Conservation (phyloP, 2,113 vertebrate species). For the Pimephales promelas region DNA sequence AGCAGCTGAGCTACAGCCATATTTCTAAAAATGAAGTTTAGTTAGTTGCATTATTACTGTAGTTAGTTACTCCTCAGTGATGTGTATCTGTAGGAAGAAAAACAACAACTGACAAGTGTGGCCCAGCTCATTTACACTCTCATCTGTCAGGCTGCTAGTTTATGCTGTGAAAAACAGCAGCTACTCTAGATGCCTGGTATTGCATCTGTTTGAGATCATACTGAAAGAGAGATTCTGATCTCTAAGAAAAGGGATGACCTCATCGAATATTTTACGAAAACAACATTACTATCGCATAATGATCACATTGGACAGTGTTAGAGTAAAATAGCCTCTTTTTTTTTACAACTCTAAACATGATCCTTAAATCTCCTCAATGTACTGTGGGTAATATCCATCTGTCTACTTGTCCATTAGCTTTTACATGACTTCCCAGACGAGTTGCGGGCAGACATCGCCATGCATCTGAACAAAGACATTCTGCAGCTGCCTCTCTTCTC, state of each 20-base stretch:
- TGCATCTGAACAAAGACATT: constrained; percentile 97
- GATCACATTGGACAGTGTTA: background rate
- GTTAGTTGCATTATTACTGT: background rate
- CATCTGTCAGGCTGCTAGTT: constrained; percentile 52
- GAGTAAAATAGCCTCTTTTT: background rate
- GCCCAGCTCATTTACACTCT: constrained; percentile 65
- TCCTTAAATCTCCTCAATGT: background rate
- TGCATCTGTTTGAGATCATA: constrained; percentile 2
- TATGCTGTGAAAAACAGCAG: constrained; percentile 62
- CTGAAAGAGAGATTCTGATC: background rate
- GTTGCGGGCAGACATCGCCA: constrained; percentile 90
- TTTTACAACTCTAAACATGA: background rate
- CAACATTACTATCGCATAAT: background rate
- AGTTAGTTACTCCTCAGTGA: constrained; percentile 30
- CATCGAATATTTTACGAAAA: background rate
- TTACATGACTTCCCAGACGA: constrained; percentile 95
- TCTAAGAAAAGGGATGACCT: background rate
- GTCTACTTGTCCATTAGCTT: constrained; percentile 73
- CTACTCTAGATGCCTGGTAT: constrained; percentile 35
- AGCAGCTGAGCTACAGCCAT: background rate
- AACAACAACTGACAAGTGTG: background rate
- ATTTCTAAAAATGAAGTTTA: background rate
- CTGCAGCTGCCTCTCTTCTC: constrained; percentile 91
- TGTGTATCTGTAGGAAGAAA: background rate
- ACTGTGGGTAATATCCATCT: background rate